phyloP scores from a whole-genome alignment of 2,797 vertebrate species.

The Chiloscyllium punctatum region DNA sequence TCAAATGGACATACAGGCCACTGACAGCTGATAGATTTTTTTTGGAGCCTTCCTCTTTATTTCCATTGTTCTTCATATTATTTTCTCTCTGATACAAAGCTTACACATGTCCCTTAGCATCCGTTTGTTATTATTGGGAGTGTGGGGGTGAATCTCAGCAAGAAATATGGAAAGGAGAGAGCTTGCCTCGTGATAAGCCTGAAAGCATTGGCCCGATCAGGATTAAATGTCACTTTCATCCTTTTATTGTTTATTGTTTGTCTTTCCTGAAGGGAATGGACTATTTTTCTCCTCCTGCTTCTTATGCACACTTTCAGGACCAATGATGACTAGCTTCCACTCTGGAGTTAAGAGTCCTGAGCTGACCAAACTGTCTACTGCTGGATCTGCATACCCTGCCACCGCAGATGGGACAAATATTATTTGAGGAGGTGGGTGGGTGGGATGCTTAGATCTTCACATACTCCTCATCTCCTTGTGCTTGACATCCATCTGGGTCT shows the following conservation, averaged over 20 bases:
- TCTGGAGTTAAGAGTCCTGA: no score
- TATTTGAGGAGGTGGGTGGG: no score
- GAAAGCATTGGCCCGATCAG: slow-evolving; percentile 68
- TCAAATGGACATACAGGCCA: slow-evolving; percentile 79
- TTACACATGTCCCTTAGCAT: slow-evolving; percentile 58
- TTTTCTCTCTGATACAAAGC: slow-evolving; percentile 70
- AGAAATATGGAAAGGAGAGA: slow-evolving; percentile 66
- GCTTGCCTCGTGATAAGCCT: slow-evolving; percentile 66
- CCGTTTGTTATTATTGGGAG: slow-evolving; percentile 56
- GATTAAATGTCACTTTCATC: slow-evolving; percentile 68
- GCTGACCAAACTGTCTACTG: no score
- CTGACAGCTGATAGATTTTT: slow-evolving; percentile 81
- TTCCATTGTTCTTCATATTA: slow-evolving; percentile 65
- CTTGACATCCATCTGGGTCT: no score
- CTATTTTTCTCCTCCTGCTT: slow-evolving; percentile 41
- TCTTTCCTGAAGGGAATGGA: slow-evolving; percentile 50
- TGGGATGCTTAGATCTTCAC: no score
- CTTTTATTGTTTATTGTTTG: slow-evolving; percentile 55
- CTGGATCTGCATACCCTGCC: no score
- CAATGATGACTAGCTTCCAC: no score
- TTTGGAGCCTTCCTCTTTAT: slow-evolving; percentile 67
- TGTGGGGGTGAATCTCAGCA: slow-evolving; percentile 61
- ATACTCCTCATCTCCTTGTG: no score
- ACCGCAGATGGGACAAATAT: no score
- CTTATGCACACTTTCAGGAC: no score